Evolutionary conservation across 2,888 invertebrate genomes (phyloP).

Genomic region (Hermaeophaga mercurialis): DNA sequence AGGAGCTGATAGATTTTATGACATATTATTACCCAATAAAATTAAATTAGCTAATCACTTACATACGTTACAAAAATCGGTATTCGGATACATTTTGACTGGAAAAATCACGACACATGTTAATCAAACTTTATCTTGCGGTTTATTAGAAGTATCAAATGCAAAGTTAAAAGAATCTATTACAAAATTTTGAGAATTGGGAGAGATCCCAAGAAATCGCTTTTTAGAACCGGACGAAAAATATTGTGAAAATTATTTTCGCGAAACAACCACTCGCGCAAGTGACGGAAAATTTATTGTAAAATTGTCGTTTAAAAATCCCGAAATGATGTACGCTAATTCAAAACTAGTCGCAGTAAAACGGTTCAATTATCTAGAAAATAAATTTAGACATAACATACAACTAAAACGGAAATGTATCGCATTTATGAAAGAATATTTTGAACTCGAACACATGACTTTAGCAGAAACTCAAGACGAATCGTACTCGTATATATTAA

Average conservation of each 20-base stretch:
- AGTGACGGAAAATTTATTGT: conserved; percentile 25
- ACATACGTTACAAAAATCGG: background rate
- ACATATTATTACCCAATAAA: conserved; percentile 17
- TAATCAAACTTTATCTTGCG: background rate
- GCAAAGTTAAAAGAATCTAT: conserved; percentile 4
- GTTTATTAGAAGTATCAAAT: conserved; percentile 10
- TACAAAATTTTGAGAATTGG: conserved; percentile 26
- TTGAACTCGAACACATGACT: conserved; percentile 30
- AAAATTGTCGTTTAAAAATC: conserved; percentile 15
- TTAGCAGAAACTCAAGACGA: background rate
- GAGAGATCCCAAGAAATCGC: conserved; percentile 9
- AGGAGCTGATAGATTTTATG: conserved; percentile 25
- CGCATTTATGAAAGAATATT: conserved; percentile 30
- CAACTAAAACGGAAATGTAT: conserved; percentile 22
- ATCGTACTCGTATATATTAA: conserved; percentile 23
- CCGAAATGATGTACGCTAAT: background rate
- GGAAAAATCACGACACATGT: background rate
- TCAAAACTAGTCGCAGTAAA: background rate
- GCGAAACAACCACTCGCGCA: conserved; percentile 16
- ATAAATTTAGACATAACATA: conserved; percentile 14
- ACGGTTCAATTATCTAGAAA: conserved; percentile 19
- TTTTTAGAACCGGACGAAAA: background rate
- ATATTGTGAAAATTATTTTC: conserved; percentile 23
- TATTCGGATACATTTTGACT: conserved; percentile 1
- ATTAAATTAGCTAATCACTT: conserved; percentile 13